A percentile compares a stretch with the other conserved stretches of the same genome.
These are phyloP conservation scores for Cryptophagus acutangulus DNA, from an alignment of 2,888 invertebrate genomes.

Conservation along the genomic window DNA sequence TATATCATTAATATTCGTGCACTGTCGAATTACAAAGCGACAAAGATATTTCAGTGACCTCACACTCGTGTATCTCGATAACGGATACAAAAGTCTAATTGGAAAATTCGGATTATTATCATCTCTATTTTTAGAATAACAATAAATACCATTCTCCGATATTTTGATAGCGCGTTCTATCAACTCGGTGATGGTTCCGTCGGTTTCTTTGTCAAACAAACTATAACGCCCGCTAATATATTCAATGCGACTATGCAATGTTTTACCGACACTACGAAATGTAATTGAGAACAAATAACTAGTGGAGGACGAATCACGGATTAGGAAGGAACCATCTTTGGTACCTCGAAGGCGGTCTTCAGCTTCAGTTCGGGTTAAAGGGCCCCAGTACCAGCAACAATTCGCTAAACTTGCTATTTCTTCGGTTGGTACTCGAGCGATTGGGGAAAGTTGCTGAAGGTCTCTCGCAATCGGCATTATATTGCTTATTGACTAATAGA, in stretches of 20 bases:
- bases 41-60: slow-evolving; percentile 68
- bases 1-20: slow-evolving; percentile 63
- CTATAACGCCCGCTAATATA: slow-evolving; percentile 59
- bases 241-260: slow-evolving; percentile 71
- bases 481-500: no score
- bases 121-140: slow-evolving; percentile 64
- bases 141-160: slow-evolving; percentile 66
- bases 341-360: slow-evolving; percentile 63
- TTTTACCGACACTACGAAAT: slow-evolving; percentile 62
- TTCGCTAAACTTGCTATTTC: slow-evolving; percentile 45
- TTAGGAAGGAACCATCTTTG: slow-evolving; percentile 72
- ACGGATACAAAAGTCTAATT: slow-evolving; percentile 67
- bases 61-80: slow-evolving; percentile 68
- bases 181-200: slow-evolving; percentile 62
- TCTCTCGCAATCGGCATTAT: no score
- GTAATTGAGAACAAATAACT: slow-evolving; percentile 67
- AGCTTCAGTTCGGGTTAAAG: slow-evolving; percentile 66
- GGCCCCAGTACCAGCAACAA: slow-evolving; percentile 79
- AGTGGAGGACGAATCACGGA: slow-evolving; percentile 71
- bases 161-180: slow-evolving; percentile 69
- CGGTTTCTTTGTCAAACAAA: slow-evolving; percentile 47
- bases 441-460: no score
- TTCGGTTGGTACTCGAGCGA: slow-evolving; percentile 34
- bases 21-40: slow-evolving; percentile 67
- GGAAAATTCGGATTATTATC: slow-evolving; percentile 67